These are phyloP conservation scores for Corynorhinus townsendii DNA, from an alignment of 2,113 vertebrate species.

Conservation along the genomic window DNA sequence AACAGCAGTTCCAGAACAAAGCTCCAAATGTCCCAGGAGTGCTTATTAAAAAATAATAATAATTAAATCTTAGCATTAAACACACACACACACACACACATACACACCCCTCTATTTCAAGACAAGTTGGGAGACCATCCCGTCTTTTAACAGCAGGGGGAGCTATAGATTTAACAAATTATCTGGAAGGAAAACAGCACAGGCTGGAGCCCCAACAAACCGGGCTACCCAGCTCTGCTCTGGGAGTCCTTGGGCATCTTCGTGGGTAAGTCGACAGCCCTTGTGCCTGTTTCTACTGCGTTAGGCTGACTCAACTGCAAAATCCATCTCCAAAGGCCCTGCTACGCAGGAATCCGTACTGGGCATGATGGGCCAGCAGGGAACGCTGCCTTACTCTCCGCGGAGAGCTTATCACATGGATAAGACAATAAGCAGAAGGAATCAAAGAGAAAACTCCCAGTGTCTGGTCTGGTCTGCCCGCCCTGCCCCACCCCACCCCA, in stretches of 20 bases:
- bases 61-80: too few species aligned
- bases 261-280: not conserved
- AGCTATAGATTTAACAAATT: constrained; percentile 6
- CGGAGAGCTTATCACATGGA: not conserved
- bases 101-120: not conserved
- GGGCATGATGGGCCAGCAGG: not conserved
- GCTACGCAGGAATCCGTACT: not conserved
- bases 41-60: not conserved
- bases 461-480: too few species aligned
- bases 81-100: too few species aligned
- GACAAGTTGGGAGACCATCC: not conserved
- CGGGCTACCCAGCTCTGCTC: not conserved
- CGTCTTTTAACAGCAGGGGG: constrained; percentile 59
- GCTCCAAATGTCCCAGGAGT: not conserved
- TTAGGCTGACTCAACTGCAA: not conserved
- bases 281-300: not conserved
- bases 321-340: not conserved
- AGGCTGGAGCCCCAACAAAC: not conserved
- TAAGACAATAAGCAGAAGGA: not conserved
- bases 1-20: not conserved
- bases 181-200: not conserved
- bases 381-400: too few species aligned
- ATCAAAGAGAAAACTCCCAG: not conserved
- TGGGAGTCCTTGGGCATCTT: not conserved
- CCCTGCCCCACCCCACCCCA: too few species aligned